Base-by-base conservation (phyloP, 2,113 vertebrate genomes). In the Dicerorhinus sumatrensis region DNA sequence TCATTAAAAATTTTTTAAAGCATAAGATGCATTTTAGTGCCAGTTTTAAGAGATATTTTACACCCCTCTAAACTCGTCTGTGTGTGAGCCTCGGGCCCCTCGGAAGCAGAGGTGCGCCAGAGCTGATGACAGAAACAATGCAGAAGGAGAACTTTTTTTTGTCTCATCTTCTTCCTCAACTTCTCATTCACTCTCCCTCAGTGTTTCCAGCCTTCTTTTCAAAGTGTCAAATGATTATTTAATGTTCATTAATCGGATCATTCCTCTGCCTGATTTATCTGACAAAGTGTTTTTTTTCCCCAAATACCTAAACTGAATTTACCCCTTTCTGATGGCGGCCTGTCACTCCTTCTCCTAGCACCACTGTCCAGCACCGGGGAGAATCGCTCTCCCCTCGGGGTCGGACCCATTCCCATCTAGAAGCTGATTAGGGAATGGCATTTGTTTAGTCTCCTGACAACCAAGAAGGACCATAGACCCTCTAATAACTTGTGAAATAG, bases 401-500 rank as follows among this genome's bases (percentile, higher is more conserved):
- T 21, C 93, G 83, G 18, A 42, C 23, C 90, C 82, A 17, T 67
- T 86, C 65, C 79, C 21, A 46, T 69, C 17, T 25, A 73, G 48
- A 93, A 96, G 65, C 48, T 92, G 94, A 97, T 97, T 83, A 92
- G 46, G 18, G 42, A 72, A 86, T 48, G 54, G 3, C 95, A 97
- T 92, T 96, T 96, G 77, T 96, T 95, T 84, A 90, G 87, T 83
- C 51, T 94, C 82, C 56, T 82, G 94, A 95, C 95, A 94, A 89
- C 80, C 42, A n/a, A 81, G 46, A 94, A 79, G 10, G 16, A 94
- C 79, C 31, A 72, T 13, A 82, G 85, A 65, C 51, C 4, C 36
- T 93, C 58, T 82, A 86, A 95, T 92, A 54, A 82, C 48, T 94
- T 76, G 31, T 86, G 67, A 94, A 97, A 79, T 33, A 79, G 73